These are phyloP conservation scores for Thymelicus sylvestris DNA, from an alignment of 2,888 invertebrate genomes.

Conservation along the genomic window DNA sequence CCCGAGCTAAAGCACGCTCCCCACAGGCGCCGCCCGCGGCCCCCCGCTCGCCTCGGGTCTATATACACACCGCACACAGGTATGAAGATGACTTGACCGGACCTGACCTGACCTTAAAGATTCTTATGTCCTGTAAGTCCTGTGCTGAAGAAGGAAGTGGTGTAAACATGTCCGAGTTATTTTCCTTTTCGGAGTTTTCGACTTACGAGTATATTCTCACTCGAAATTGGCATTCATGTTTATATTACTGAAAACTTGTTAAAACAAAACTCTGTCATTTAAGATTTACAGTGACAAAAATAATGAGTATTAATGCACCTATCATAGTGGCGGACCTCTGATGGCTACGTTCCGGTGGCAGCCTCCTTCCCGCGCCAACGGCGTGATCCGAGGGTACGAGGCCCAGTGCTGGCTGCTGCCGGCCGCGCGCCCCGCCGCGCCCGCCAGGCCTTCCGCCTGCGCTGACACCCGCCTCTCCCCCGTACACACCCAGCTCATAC, in stretches of 20 bases:
- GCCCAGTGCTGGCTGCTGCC: slow-evolving; percentile 87
- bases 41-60: slow-evolving; percentile 89
- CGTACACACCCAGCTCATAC: slow-evolving; percentile 82
- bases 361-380: slow-evolving; percentile 89
- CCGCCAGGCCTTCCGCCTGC: slow-evolving; percentile 79
- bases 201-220: too few relatives aligned
- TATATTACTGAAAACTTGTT: too few relatives aligned
- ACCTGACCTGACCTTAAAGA: too few relatives aligned
- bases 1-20: slow-evolving; percentile 87
- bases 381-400: slow-evolving; percentile 89
- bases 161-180: too few relatives aligned
- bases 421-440: slow-evolving; percentile 44
- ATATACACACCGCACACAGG: slow-evolving; percentile 75
- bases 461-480: slow-evolving; percentile 79
- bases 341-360: slow-evolving; percentile 92
- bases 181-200: too few relatives aligned
- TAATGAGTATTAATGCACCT: too few relatives aligned
- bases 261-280: too few relatives aligned
- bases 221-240: too few relatives aligned
- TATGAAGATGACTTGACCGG: slow-evolving; percentile 39
- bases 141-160: too few relatives aligned
- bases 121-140: too few relatives aligned
- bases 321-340: slow-evolving; percentile 65
- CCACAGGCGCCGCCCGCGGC: slow-evolving; percentile 92
- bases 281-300: too few relatives aligned